A percentile compares a stretch with the other conserved stretches of the same genome.
These are phyloP conservation scores for Eulemur rufifrons DNA, from an alignment of 2,113 vertebrate genomes.

Conservation along the genomic window DNA sequence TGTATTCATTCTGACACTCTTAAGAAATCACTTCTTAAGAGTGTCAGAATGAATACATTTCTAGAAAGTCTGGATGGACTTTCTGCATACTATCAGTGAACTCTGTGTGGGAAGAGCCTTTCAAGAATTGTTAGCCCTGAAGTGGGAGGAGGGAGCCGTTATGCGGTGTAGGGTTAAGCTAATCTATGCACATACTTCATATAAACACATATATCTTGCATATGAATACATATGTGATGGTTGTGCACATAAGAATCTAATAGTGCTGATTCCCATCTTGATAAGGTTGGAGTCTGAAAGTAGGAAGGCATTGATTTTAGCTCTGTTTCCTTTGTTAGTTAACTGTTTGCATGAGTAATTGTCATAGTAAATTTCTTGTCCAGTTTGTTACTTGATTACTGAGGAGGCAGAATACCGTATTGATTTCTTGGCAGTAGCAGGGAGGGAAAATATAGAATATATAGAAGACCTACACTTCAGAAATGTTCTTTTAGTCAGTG, in stretches of 20 bases:
- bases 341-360: conserved; percentile 7
- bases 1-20: background rate
- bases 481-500: background rate
- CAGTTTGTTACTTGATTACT: background rate
- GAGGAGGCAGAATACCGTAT: background rate
- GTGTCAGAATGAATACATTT: too few species aligned
- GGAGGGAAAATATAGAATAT: background rate
- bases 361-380: background rate
- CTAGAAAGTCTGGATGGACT: too few species aligned
- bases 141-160: background rate
- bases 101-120: background rate
- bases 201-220: background rate
- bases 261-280: background rate
- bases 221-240: background rate
- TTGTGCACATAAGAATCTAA: background rate
- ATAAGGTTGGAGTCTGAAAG: background rate
- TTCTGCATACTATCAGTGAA: background rate
- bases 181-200: background rate
- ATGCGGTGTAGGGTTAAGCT: background rate
- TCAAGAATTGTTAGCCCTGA: background rate
- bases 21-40: background rate
- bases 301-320: conserved; percentile 1
- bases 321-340: background rate
- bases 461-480: background rate
- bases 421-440: background rate